Percentiles rank a stretch among this genome's conserved stretches.
Conservation (phyloP, 2,888 invertebrate species). For the Melieria crassipennis region DNA sequence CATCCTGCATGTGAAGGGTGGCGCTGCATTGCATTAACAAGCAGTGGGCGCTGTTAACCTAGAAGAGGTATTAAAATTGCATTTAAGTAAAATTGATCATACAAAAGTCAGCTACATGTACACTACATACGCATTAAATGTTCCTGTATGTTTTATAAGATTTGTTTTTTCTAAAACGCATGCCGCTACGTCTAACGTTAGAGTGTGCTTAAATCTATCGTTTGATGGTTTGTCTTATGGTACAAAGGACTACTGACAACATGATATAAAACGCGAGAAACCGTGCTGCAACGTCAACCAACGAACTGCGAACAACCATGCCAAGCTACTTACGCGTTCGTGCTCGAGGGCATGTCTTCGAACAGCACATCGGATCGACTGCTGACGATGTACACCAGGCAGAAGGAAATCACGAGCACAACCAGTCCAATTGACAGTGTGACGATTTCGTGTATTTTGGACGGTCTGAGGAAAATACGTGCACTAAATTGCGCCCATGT, state of each 20-base stretch:
- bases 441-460: conserved; percentile 60
- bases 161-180: too few species aligned
- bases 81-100: too few species aligned
- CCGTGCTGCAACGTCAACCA: too few species aligned
- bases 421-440: conserved; percentile 62
- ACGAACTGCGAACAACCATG: background rate
- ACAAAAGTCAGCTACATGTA: background rate
- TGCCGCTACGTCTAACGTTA: too few species aligned
- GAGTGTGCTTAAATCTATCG: too few species aligned
- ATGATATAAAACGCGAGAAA: too few species aligned
- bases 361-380: conserved; percentile 63
- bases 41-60: conserved; percentile 62
- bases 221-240: too few species aligned
- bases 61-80: conserved; percentile 43
- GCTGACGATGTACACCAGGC: conserved; percentile 62
- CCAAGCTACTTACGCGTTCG: conserved; percentile 59
- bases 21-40: conserved; percentile 51
- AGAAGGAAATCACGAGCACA: conserved; percentile 62
- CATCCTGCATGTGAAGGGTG: conserved; percentile 4
- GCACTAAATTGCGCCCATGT: conserved; percentile 80
- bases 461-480: conserved; percentile 80
- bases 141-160: too few species aligned
- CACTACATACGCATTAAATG: conserved; percentile 19
- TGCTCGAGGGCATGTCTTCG: conserved; percentile 59
- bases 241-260: too few species aligned